Base-by-base conservation (phyloP, 1,140 invertebrate genomes). In the Drosophila bocqueti region DNA sequence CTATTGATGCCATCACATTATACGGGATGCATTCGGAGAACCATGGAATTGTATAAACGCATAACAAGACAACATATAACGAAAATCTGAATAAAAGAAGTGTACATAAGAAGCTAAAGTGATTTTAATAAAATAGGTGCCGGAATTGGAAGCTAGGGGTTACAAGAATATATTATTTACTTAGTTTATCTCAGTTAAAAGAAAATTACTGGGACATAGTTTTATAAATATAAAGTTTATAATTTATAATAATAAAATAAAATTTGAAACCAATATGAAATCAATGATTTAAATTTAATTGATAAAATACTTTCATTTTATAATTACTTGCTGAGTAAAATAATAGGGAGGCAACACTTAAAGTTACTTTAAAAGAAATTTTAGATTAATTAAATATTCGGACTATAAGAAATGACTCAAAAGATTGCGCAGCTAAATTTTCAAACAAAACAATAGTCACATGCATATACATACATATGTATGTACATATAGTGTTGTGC, bases 1-100 rank as follows among this genome's bases (percentile, higher is more conserved):
- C 54, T 42, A 72, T 66, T 50, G 40, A 40, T 72, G 26, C 24
- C 45, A 58, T 72, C n/a, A 47, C 8, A 50, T 42, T 66, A 18
- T 59, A 40, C 18, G 43, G 21, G 29, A 42, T 36, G 29, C 16
- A 60, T 38, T 36, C 15, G 36, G 38, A 60, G 38, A 50, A 72
- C 18, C 38, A 38, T 73, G 67, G 4, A 73, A 73, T 40, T 72
- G 45, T 42, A 71, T 71, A 59, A 52, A 50, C 26, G 26, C 8
- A 55, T 38, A 55, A 55, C 21, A 38, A 16, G 52, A 38, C 52
- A 43, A 59, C 26, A 21, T 40, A 40, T 38, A 38, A 49, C 18
- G 26, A 72, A 40, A 36, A 50, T 42, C 16, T 26, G 16, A 45
- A 67, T 47, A 52, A 60, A 71, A 42, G 55, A 50, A 50, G 18